These are phyloP conservation scores for Patagioenas fasciata DNA, from an alignment of 2,113 vertebrate genomes.

Conservation along the genomic window DNA sequence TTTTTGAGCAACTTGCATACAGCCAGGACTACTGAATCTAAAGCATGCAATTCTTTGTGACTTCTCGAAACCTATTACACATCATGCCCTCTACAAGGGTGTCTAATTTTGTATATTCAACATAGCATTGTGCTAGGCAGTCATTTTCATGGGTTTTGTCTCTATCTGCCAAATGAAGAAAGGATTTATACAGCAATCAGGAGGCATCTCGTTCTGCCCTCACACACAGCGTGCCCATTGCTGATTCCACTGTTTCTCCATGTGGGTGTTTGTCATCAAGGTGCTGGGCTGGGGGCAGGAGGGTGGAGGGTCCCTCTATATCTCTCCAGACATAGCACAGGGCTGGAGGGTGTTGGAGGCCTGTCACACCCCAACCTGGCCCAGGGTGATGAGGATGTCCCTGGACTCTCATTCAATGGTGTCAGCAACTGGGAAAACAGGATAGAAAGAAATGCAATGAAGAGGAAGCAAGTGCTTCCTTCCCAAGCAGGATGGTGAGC, in stretches of 20 bases:
- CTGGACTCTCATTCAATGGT: neutral
- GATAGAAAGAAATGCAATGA: neutral
- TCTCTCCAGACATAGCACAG: neutral
- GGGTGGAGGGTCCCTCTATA: neutral
- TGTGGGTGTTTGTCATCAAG: neutral
- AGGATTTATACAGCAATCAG: neutral
- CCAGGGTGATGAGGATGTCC: accelerated
- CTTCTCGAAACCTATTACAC: neutral
- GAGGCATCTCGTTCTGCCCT: neutral
- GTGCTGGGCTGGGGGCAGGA: accelerated
- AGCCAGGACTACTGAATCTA: neutral
- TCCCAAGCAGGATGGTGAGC: accelerated
- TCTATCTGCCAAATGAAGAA: neutral
- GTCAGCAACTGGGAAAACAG: neutral
- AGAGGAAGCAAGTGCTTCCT: neutral
- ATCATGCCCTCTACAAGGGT: neutral
- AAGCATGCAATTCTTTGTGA: neutral
- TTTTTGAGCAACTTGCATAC: neutral
- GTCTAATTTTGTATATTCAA: neutral
- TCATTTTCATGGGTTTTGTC: neutral
- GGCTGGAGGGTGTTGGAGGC: neutral
- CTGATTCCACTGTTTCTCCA: neutral
- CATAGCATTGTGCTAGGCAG: neutral
- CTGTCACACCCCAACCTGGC: no score
- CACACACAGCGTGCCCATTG: accelerated